Percentiles rank a stretch among this genome's conserved stretches.
Conservation (phyloP, 2,113 vertebrate species). For the Sitta europaea region DNA sequence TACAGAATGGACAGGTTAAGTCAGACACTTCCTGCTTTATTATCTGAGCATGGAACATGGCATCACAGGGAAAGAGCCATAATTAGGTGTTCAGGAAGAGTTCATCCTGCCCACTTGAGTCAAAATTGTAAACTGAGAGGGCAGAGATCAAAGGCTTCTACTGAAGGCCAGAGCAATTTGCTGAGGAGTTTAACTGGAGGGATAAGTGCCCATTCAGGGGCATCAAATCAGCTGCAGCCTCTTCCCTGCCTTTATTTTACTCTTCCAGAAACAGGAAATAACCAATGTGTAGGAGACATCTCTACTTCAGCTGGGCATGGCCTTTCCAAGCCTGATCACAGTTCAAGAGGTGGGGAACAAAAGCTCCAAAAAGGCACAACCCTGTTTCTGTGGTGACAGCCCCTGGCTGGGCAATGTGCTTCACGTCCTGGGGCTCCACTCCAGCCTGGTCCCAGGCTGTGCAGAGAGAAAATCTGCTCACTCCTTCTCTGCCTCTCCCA, state of each 20-base stretch:
- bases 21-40: background rate
- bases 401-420: background rate
- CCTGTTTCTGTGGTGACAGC: fast-evolving
- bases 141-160: background rate
- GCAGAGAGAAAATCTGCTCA: background rate
- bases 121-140: background rate
- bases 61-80: background rate
- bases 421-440: fast-evolving
- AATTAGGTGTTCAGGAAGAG: background rate
- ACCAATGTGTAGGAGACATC: fast-evolving
- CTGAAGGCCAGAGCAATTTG: background rate
- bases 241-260: background rate
- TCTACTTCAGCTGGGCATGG: background rate
- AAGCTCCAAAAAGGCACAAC: background rate
- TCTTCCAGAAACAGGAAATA: background rate
- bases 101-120: background rate
- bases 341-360: background rate
- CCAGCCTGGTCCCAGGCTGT: background rate
- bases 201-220: fast-evolving
- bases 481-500: background rate
- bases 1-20: background rate
- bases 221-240: background rate
- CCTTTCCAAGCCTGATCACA: background rate
- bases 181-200: background rate
- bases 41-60: background rate